Base-by-base conservation (phyloP, 2,888 invertebrate species). In the Muscina levida region DNA sequence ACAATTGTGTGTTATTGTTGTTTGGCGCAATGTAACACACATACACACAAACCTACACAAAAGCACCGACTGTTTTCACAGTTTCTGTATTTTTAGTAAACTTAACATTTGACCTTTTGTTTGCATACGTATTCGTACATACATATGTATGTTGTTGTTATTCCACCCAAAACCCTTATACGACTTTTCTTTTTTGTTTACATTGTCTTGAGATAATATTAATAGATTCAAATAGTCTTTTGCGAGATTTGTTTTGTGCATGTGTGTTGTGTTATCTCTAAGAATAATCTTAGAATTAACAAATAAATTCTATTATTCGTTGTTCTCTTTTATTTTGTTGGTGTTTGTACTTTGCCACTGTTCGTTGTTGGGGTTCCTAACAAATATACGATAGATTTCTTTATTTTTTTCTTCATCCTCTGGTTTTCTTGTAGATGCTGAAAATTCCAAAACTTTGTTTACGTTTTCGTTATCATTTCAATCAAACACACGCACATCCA, bases 41-140 rank as follows among this genome's bases (percentile, higher is more conserved):
- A n/a, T n/a, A n/a, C n/a, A n/a, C n/a, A n/a, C n/a, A n/a, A n/a
- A n/a, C n/a, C n/a, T n/a, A n/a, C n/a, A n/a, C n/a, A n/a, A n/a
- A n/a, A n/a, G n/a, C n/a, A n/a, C n/a, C n/a, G 44, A 8, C 13
- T 44, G 44, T n/a, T 44, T 46, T 48, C 19, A 19, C 4, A 10
- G 19, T 17, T 48, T 17, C 22, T 62, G 62, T 42, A 39, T 59
- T 8, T 48, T 74, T 66, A 17, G 78, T 46, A 66, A 46, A 57
- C 71, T 78, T 74, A 74, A 74, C 74, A 57, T 78, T 74, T 74
- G 71, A 78, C 74, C 78, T 74, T 78, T 78, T 53, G 42, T 53
- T 53, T 24, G 24, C 53, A 24, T 53, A 22, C 24, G 19, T 10
- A 4, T 53, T n/a, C n/a, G n/a, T n/a, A n/a, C n/a, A n/a, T n/a